A percentile compares a stretch with the other conserved stretches of the same genome.
Evolutionary conservation across 2,113 vertebrate species (phyloP).

Genomic region (Pyrgilauda ruficollis): DNA sequence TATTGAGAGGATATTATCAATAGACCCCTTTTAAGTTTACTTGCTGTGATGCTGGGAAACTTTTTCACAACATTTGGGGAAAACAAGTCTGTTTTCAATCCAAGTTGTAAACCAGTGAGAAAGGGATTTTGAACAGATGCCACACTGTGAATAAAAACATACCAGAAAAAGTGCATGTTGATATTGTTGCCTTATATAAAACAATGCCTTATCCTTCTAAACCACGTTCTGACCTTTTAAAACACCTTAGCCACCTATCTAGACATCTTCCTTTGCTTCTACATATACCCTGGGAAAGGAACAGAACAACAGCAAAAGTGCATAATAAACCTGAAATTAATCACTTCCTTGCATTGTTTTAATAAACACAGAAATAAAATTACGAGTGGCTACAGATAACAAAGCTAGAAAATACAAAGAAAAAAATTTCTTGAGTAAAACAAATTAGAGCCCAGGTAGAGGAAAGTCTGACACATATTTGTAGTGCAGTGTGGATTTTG

Average conservation of each 20-base stretch:
- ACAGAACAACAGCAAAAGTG: background rate
- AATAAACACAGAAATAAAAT: background rate
- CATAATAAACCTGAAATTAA: background rate
- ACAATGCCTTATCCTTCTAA: background rate
- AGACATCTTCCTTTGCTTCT: background rate
- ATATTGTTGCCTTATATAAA: background rate
- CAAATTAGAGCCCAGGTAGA: background rate
- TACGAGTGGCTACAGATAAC: background rate
- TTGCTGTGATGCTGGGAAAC: background rate
- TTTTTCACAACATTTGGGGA: background rate
- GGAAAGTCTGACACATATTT: fast-evolving
- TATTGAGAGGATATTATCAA: background rate
- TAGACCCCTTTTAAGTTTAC: background rate
- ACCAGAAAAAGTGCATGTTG: background rate
- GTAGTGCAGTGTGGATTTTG: background rate
- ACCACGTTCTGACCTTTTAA: background rate
- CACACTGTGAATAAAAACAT: background rate
- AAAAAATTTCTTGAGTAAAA: background rate
- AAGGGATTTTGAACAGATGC: background rate
- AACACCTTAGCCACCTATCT: background rate
- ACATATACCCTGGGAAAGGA: background rate
- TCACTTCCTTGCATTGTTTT: background rate
- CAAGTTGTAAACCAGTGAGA: background rate
- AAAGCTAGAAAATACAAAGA: background rate
- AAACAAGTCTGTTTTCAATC: background rate